Evolutionary conservation across 2,888 invertebrate genomes (phyloP).

Genomic region (Helobdella robusta): DNA sequence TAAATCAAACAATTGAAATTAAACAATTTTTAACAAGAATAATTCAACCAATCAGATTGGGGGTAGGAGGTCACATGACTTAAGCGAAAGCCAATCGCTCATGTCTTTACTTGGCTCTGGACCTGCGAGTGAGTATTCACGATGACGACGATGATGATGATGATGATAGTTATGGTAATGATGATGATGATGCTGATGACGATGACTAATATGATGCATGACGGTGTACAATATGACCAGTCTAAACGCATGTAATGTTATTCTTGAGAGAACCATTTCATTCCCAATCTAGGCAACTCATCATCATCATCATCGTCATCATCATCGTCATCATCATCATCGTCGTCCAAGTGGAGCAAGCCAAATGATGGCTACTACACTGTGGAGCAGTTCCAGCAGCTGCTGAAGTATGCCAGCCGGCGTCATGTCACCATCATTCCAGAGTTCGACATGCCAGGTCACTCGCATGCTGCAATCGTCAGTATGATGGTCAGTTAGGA

Average conservation of each 20-base stretch:
- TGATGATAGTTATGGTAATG: no score
- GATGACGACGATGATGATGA: no score
- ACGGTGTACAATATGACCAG: background rate
- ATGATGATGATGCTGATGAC: background rate
- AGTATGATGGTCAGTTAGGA: constrained; percentile 37
- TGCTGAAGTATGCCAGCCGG: constrained; percentile 39
- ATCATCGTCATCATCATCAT: constrained; percentile 21
- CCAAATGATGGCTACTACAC: constrained; percentile 35
- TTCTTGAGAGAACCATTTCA: no score
- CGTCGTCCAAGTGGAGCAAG: background rate
- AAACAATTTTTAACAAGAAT: no score
- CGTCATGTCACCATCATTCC: constrained; percentile 40
- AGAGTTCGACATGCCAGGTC: constrained; percentile 46
- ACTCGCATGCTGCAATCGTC: constrained; percentile 41
- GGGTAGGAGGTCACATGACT: constrained; percentile 35
- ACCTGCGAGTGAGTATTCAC: constrained; percentile 32
- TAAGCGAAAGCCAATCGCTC: constrained; percentile 34
- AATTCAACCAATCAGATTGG: no score
- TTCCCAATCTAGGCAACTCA: no score
- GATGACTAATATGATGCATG: background rate
- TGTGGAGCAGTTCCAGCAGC: constrained; percentile 38
- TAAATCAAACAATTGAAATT: no score
- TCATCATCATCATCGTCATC: background rate
- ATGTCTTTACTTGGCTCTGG: constrained; percentile 38
- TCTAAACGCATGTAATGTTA: background rate